phyloP scores from a whole-genome alignment of 2,888 invertebrate genomes.

The Anoncus sp. region DNA sequence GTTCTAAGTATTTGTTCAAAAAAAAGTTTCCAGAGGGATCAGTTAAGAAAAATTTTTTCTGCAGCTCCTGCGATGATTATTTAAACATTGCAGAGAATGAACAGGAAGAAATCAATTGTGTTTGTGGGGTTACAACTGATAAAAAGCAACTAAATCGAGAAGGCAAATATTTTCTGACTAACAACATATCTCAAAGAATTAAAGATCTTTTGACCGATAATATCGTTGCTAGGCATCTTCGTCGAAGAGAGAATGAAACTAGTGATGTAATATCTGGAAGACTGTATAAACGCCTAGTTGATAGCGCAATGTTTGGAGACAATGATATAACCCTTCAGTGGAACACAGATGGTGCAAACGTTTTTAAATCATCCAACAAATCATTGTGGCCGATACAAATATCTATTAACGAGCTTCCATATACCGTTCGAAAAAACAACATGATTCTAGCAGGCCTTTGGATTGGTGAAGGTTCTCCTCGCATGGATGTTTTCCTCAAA shows the following conservation, averaged over 20 bases:
- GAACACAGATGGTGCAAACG: slow-evolving; percentile 61
- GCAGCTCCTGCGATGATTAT: too few species aligned
- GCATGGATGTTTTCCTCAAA: slow-evolving; percentile 33
- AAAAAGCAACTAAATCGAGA: too few species aligned
- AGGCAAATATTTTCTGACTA: too few species aligned
- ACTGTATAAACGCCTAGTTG: slow-evolving; percentile 16
- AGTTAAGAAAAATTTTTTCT: too few species aligned
- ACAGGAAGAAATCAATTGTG: too few species aligned
- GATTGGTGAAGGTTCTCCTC: slow-evolving; percentile 39
- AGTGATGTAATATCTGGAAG: slow-evolving; percentile 37
- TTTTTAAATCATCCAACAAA: slow-evolving; percentile 58
- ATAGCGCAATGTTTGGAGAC: slow-evolving; percentile 15
- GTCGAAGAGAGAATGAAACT: background rate
- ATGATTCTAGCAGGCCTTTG: slow-evolving; percentile 53
- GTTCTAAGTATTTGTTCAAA: too few species aligned
- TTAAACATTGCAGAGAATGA: too few species aligned
- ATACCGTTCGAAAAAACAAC: slow-evolving; percentile 48
- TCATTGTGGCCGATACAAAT: slow-evolving; percentile 61
- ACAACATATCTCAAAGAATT: too few species aligned
- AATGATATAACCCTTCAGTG: slow-evolving; percentile 58
- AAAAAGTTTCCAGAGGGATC: too few species aligned
- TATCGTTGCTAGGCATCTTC: too few species aligned
- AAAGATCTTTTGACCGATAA: too few species aligned
- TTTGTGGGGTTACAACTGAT: too few species aligned
- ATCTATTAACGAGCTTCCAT: slow-evolving; percentile 60